Conservation (phyloP, 2,797 vertebrate species). For the Poeciliopsis infans region DNA sequence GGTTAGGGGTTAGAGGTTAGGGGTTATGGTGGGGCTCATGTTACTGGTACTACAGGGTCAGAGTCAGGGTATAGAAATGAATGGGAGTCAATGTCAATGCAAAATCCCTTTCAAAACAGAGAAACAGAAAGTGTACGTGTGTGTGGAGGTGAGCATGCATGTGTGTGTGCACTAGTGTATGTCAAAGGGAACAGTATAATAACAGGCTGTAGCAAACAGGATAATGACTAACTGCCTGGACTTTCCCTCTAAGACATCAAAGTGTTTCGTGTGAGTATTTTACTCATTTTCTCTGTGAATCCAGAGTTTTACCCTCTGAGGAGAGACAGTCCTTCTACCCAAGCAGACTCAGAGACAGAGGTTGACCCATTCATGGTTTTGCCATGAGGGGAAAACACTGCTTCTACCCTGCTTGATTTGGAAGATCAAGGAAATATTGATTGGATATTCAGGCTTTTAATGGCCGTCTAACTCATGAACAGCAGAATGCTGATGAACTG, state of each 20-base stretch:
- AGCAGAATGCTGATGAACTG: neutral
- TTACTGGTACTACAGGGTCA: too few relatives aligned
- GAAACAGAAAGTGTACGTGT: constrained; percentile 40
- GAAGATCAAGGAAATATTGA: neutral
- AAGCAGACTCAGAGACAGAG: too few relatives aligned
- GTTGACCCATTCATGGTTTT: too few relatives aligned
- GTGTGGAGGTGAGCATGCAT: constrained; percentile 47
- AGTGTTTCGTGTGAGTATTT: constrained; percentile 33
- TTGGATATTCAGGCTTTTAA: neutral
- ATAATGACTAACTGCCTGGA: constrained; percentile 65
- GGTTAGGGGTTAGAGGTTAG: too few relatives aligned
- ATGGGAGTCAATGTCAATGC: too few relatives aligned
- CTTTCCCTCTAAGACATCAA: constrained; percentile 60
- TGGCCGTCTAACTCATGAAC: neutral
- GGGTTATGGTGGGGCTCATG: too few relatives aligned
- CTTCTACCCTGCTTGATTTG: neutral
- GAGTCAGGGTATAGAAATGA: too few relatives aligned
- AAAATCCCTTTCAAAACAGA: too few relatives aligned
- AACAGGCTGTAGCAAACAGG: constrained; percentile 52
- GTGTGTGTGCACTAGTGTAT: constrained; percentile 7
- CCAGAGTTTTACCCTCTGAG: constrained; percentile 1
- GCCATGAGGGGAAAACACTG: neutral
- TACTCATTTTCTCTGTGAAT: constrained; percentile 13
- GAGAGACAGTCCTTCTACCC: neutral
- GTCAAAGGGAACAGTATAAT: constrained; percentile 59